Percentiles rank a stretch among this genome's conserved stretches.
Conservation (phyloP, 2,888 invertebrate genomes). For the Caenorhabditis sulstoni region DNA sequence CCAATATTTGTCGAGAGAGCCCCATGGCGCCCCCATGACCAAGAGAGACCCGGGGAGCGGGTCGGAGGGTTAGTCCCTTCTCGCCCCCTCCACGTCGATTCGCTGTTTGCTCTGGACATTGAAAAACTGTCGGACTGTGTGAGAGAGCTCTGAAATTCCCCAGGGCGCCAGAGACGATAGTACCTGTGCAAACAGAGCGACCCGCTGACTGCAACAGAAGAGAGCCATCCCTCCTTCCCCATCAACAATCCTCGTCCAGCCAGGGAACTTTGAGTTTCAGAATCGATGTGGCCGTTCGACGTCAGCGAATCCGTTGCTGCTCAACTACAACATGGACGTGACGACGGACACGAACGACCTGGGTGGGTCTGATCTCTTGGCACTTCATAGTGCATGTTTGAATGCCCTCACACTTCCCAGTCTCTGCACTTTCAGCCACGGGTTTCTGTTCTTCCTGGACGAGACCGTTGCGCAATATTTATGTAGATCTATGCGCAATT, state of each 20-base stretch:
- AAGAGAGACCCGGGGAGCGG: too few relatives aligned
- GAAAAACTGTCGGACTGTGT: conserved; percentile 53
- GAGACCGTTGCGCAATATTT: background rate
- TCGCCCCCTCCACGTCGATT: conserved; percentile 37
- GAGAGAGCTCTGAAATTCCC: conserved; percentile 51
- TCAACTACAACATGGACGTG: conserved; percentile 70
- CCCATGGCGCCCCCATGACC: conserved; percentile 54
- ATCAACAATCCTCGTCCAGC: conserved; percentile 35
- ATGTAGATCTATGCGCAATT: conserved; percentile 14
- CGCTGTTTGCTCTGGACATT: conserved; percentile 56
- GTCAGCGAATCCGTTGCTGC: conserved; percentile 67
- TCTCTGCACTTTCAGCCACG: conserved; percentile 23
- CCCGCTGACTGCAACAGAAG: conserved; percentile 36
- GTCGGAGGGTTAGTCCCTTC: conserved; percentile 31
- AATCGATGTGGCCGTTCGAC: conserved; percentile 65
- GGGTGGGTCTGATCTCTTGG: conserved; percentile 47
- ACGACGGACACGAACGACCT: conserved; percentile 73
- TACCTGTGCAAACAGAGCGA: conserved; percentile 58
- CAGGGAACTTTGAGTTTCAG: conserved; percentile 49
- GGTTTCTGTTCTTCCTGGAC: background rate
- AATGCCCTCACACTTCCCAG: conserved; percentile 17
- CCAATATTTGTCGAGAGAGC: conserved; percentile 44
- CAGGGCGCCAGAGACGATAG: conserved; percentile 24
- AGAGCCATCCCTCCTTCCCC: conserved; percentile 42
- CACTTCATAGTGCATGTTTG: conserved; percentile 24